Evolutionary conservation across 1,140 invertebrate species (phyloP).

Genomic region (Phocides pigmalion): DNA sequence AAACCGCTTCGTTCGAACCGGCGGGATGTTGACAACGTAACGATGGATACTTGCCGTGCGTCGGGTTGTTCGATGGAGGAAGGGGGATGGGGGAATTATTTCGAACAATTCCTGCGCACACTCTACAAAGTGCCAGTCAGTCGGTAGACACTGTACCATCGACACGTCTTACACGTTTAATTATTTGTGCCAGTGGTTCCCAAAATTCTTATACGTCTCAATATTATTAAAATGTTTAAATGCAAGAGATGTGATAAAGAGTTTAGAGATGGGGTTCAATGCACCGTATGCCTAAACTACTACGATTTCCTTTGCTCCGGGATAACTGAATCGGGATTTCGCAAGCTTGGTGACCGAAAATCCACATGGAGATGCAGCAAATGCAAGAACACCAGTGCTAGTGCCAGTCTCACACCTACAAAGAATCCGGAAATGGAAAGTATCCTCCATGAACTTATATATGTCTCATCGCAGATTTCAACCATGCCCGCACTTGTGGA

Average conservation of each 20-base stretch:
- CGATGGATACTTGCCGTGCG: conserved; percentile 9
- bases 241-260: conserved; percentile 9
- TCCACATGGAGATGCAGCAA: background rate
- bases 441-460: conserved; percentile 1
- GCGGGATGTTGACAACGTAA: no score
- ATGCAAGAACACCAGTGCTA: conserved; percentile 4
- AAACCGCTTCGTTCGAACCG: no score
- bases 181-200: background rate
- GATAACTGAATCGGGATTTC: conserved; percentile 38
- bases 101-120: no score
- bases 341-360: conserved; percentile 41
- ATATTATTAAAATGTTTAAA: conserved; percentile 1
- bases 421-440: background rate
- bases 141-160: background rate
- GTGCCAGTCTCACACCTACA: background rate
- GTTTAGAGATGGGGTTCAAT: conserved; percentile 15
- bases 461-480: background rate
- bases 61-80: conserved; percentile 3
- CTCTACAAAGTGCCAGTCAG: no score
- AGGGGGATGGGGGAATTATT: conserved; percentile 3
- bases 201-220: background rate
- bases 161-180: background rate
- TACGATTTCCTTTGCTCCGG: conserved; percentile 39
- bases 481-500: background rate
- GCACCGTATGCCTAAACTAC: conserved; percentile 26